Evolutionary conservation across 2,113 vertebrate species (phyloP).

Genomic region (Polyodon spathula): DNA sequence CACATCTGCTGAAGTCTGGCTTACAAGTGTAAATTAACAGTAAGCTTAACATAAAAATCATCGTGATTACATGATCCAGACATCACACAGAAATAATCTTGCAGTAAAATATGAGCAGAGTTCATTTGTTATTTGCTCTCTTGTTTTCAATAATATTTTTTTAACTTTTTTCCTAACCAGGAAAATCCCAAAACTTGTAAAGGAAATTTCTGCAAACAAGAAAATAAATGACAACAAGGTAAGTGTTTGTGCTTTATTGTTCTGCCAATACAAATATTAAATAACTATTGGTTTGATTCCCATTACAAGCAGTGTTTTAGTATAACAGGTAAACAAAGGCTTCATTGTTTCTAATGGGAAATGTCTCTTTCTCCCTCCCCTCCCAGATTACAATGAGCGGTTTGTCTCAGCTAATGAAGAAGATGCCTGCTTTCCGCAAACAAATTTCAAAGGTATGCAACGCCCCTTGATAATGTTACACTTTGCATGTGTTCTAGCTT

Average conservation of each 20-base stretch:
- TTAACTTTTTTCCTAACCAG: conserved; percentile 42
- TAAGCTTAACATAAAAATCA: too few species aligned
- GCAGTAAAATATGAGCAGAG: too few species aligned
- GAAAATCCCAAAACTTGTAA: conserved; percentile 84
- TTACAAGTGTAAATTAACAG: too few species aligned
- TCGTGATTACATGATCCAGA: too few species aligned
- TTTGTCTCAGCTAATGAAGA: conserved; percentile 88
- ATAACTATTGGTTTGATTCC: neutral
- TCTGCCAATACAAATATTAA: neutral
- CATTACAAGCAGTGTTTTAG: neutral
- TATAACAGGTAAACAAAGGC: neutral
- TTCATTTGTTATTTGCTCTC: neutral
- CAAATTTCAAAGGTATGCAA: conserved; percentile 75
- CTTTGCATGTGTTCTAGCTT: neutral
- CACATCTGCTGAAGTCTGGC: too few species aligned
- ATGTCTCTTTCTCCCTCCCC: conserved; percentile 1
- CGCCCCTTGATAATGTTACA: neutral
- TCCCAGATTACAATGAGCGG: conserved; percentile 73
- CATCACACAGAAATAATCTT: too few species aligned
- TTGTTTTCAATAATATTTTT: conserved; percentile 8
- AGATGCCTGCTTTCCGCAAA: conserved; percentile 87
- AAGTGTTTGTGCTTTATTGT: conserved; percentile 17
- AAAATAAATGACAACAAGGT: conserved; percentile 85
- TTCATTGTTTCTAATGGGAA: neutral
- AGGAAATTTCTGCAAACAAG: conserved; percentile 78